A percentile compares a stretch with the other conserved stretches of the same genome.
Conservation (phyloP, 1,140 invertebrate genomes). For the Aphidius gifuensis region DNA sequence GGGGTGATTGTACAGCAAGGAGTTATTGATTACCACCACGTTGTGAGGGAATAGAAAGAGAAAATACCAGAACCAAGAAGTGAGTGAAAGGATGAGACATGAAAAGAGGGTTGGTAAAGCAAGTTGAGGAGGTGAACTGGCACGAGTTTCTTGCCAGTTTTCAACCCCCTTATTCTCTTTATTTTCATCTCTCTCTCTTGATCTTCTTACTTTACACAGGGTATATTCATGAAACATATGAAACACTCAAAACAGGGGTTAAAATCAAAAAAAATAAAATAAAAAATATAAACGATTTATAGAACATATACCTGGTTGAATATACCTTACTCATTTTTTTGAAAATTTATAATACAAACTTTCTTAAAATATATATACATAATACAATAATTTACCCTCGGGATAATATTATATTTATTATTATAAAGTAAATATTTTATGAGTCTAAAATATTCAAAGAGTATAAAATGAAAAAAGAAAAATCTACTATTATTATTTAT, state of each 20-base stretch:
- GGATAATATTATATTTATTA: background rate
- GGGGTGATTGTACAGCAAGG: constrained; percentile 39
- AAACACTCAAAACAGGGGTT: background rate
- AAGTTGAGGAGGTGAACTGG: constrained; percentile 22
- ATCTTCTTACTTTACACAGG: background rate
- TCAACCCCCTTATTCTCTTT: constrained; percentile 20
- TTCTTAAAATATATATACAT: background rate
- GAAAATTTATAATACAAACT: background rate
- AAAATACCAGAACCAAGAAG: background rate
- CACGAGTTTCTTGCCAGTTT: constrained; percentile 32
- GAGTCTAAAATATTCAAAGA: background rate
- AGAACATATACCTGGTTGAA: background rate
- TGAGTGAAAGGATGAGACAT: constrained; percentile 14
- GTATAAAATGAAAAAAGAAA: background rate
- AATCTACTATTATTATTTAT: background rate
- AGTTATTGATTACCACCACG: constrained; percentile 45
- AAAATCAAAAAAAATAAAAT: background rate
- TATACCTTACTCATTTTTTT: background rate
- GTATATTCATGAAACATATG: background rate
- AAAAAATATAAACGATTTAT: background rate
- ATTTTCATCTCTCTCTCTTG: background rate
- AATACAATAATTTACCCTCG: background rate
- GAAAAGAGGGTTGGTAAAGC: constrained; percentile 23
- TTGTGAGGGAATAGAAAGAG: constrained; percentile 9
- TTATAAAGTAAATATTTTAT: too few species aligned